Percentiles rank a stretch among this genome's conserved stretches.
Conservation (phyloP, 2,888 invertebrate genomes). For the Blastobasis lacticolella region DNA sequence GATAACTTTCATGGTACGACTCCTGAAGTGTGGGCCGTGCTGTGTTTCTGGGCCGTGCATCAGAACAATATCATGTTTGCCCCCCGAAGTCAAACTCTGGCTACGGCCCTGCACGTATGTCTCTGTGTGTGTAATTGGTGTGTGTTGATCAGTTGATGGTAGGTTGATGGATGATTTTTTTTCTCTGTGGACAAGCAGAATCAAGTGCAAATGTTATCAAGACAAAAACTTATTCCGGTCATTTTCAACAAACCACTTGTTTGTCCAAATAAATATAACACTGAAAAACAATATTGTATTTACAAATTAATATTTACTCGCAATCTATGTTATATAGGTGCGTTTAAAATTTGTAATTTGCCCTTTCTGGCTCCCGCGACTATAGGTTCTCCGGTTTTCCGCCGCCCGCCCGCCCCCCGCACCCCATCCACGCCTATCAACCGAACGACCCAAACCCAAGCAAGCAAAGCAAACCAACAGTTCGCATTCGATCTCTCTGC, state of each 20-base stretch:
- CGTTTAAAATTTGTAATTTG: constrained; percentile 29
- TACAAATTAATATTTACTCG: constrained; percentile 5
- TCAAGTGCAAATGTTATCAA: constrained; percentile 25
- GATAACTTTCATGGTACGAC: too few relatives aligned
- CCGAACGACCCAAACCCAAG: constrained; percentile 45
- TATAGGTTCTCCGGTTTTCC: constrained; percentile 64
- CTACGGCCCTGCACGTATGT: too few relatives aligned
- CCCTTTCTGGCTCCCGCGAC: constrained; percentile 48
- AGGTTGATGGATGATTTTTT: too few relatives aligned
- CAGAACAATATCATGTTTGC: too few relatives aligned
- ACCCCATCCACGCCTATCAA: constrained; percentile 28
- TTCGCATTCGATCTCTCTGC: constrained; percentile 74
- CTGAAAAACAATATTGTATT: constrained; percentile 12
- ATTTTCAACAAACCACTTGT: background rate
- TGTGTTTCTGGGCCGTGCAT: too few relatives aligned
- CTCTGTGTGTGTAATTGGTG: too few relatives aligned
- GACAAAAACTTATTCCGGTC: constrained; percentile 18
- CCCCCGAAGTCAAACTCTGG: too few relatives aligned
- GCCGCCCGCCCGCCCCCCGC: constrained; percentile 37
- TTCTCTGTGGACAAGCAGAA: constrained; percentile 6
- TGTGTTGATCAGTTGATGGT: too few relatives aligned
- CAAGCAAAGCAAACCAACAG: constrained; percentile 64
- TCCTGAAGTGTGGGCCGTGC: too few relatives aligned
- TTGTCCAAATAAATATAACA: background rate
- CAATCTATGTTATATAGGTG: constrained; percentile 1